These are phyloP conservation scores for Python bivittatus DNA, from an alignment of 2,113 vertebrate species.

Conservation along the genomic window DNA sequence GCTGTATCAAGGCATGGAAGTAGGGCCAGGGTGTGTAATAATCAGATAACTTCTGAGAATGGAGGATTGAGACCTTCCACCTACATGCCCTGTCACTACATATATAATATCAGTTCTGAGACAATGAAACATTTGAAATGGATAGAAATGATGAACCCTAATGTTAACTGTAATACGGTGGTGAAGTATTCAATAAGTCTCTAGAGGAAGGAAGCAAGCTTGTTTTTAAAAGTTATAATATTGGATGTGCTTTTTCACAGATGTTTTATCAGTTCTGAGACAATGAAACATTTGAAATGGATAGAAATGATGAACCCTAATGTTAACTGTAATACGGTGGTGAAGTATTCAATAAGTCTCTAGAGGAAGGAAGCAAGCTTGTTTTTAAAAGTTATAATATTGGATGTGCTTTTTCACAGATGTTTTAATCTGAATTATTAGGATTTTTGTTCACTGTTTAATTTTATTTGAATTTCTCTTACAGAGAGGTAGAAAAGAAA, in stretches of 20 bases:
- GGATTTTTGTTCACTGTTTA: not conserved
- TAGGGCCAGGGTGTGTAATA: not conserved
- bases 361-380: not conserved
- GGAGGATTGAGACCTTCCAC: not conserved
- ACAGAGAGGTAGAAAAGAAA: not conserved
- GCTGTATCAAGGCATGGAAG: not conserved
- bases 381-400: not conserved
- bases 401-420: not conserved
- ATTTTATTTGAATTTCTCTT: not conserved
- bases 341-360: not conserved
- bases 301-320: not conserved
- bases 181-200: not conserved
- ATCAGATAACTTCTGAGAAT: not conserved
- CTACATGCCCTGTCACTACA: not conserved
- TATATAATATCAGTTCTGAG: not conserved
- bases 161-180: not conserved
- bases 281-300: not conserved
- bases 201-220: not conserved
- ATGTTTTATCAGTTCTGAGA: not conserved
- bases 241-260: not conserved
- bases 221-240: not conserved
- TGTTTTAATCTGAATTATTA: not conserved
- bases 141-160: not conserved
- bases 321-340: not conserved
- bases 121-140: not conserved